A percentile compares a stretch with the other conserved stretches of the same genome.
phyloP scores from a whole-genome alignment of 2,113 vertebrate genomes.

The Eupsittula cactorum region DNA sequence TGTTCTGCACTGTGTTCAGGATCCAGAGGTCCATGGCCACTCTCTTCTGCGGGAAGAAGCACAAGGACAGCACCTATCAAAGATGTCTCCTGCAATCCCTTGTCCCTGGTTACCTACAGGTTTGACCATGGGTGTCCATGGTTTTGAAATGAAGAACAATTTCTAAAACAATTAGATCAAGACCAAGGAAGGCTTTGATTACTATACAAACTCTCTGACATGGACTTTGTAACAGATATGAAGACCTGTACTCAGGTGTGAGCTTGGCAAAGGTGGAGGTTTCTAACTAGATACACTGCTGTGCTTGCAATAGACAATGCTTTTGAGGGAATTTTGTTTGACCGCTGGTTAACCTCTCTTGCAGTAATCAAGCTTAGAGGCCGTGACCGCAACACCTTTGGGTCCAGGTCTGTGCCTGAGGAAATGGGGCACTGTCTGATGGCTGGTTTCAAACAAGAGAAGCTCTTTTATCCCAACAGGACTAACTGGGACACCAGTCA shows the following conservation, averaged over 20 bases:
- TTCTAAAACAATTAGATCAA: not conserved
- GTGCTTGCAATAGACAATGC: not conserved
- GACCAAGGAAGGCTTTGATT: not conserved
- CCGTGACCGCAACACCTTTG: not conserved
- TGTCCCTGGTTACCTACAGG: not conserved
- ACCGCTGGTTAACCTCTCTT: not conserved
- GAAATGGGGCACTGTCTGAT: not conserved
- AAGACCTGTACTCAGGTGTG: not conserved
- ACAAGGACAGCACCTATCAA: not conserved
- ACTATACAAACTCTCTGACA: not conserved
- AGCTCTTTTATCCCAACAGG: not conserved
- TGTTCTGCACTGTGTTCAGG: not conserved
- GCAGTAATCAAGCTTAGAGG: not conserved
- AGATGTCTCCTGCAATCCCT: not conserved
- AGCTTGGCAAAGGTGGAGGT: fast-evolving
- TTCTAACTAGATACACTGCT: not conserved
- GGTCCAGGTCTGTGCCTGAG: not conserved
- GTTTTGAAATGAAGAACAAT: not conserved
- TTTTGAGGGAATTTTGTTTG: not conserved
- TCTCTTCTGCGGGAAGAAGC: not conserved
- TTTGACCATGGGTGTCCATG: fast-evolving
- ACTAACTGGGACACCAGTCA: not conserved
- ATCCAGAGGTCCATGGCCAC: not conserved
- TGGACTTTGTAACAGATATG: not conserved
- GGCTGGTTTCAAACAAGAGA: not conserved